These are phyloP conservation scores for Cecropterus lyciades DNA, from an alignment of 1,140 invertebrate genomes.

Conservation along the genomic window DNA sequence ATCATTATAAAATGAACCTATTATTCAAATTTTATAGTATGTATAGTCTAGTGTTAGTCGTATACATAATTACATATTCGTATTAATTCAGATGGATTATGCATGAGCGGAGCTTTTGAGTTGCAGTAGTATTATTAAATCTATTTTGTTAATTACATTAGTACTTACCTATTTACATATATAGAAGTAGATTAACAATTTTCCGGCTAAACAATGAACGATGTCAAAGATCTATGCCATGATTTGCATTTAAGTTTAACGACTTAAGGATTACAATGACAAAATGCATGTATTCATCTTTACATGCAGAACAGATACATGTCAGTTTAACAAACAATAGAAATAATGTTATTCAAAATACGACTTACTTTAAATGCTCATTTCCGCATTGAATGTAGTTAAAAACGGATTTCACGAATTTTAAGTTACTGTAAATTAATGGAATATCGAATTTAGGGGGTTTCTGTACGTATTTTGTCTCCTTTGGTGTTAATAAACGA, in stretches of 20 bases:
- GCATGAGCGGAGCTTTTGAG: too few relatives aligned
- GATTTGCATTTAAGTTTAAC: slow-evolving; percentile 28
- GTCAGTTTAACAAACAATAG: slow-evolving; percentile 31
- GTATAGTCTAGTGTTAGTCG: too few relatives aligned
- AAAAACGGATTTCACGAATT: slow-evolving; percentile 70
- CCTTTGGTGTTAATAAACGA: slow-evolving; percentile 67
- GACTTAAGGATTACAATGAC: slow-evolving; percentile 21
- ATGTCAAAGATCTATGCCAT: slow-evolving; percentile 24
- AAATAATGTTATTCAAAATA: slow-evolving; percentile 36
- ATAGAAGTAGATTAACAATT: background rate
- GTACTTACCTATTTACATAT: too few relatives aligned
- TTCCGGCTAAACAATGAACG: background rate
- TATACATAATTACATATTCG: too few relatives aligned
- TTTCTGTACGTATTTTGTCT: slow-evolving; percentile 69
- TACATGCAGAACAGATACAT: slow-evolving; percentile 11
- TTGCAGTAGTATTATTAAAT: too few relatives aligned
- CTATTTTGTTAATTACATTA: too few relatives aligned
- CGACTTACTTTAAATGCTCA: slow-evolving; percentile 72
- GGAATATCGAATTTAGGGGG: slow-evolving; percentile 72
- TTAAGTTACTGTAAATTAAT: slow-evolving; percentile 70
- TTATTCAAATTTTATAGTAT: too few relatives aligned
- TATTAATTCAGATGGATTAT: too few relatives aligned
- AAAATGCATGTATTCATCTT: slow-evolving; percentile 17
- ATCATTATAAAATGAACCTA: too few relatives aligned
- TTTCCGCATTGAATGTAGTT: slow-evolving; percentile 59